A percentile compares a stretch with the other conserved stretches of the same genome.
These are phyloP conservation scores for Okapia johnstoni DNA, from an alignment of 2,113 vertebrate genomes.

Conservation along the genomic window DNA sequence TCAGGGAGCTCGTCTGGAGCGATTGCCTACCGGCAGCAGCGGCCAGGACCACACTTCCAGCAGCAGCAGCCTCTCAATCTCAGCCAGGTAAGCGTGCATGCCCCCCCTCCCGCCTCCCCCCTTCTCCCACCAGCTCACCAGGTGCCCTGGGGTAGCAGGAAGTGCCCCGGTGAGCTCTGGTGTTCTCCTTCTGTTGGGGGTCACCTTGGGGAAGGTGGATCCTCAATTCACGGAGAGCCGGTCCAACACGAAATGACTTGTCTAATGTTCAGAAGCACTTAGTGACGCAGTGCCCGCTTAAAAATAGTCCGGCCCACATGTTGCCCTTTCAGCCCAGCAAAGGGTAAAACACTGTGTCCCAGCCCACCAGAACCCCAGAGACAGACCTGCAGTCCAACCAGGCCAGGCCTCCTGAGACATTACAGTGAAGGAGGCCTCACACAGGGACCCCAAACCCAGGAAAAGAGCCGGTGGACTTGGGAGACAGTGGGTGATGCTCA, in stretches of 20 bases:
- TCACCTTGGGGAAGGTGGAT: neutral
- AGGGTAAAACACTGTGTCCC: neutral
- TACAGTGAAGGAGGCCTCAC: neutral
- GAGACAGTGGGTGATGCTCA: neutral
- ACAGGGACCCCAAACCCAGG: neutral
- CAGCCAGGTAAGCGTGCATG: conserved; percentile 91
- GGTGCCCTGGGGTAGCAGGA: neutral
- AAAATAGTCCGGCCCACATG: neutral
- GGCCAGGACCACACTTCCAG: conserved; percentile 92
- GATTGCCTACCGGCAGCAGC: conserved; percentile 91
- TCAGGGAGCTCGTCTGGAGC: conserved; percentile 86
- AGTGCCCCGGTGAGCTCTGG: accelerated
- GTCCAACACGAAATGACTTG: neutral
- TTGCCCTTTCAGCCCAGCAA: too few relatives aligned
- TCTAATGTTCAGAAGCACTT: neutral
- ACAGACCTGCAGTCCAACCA: neutral
- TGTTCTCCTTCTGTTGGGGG: neutral
- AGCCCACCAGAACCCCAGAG: neutral
- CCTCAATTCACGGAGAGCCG: neutral
- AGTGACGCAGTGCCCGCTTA: neutral
- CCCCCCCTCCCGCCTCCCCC: neutral
- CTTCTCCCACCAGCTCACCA: neutral
- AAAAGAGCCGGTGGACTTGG: accelerated
- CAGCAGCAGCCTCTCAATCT: conserved; percentile 99
- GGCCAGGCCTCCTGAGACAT: neutral